Conservation (phyloP, 1,140 invertebrate species). For the Drosophila eugracilis region DNA sequence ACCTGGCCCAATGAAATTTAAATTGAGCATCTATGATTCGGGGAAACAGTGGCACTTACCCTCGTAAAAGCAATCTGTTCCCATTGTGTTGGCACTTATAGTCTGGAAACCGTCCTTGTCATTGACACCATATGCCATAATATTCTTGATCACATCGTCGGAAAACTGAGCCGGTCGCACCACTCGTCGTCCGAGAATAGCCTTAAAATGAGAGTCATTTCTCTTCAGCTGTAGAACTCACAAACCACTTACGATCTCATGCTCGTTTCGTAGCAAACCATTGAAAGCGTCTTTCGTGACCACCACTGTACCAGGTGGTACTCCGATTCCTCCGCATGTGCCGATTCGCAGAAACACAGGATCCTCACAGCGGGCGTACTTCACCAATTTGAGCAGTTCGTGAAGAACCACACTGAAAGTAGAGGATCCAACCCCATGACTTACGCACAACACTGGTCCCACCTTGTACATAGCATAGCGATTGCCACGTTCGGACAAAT, state of each 20-base stretch:
- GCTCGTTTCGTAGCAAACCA: conserved; percentile 89
- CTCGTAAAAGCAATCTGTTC: conserved; percentile 98
- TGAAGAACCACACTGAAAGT: conserved; percentile 96
- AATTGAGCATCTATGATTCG: neutral
- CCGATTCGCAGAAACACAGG: conserved; percentile 96
- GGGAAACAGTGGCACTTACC: conserved; percentile 86
- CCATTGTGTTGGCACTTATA: conserved; percentile 94
- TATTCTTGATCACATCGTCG: conserved; percentile 89
- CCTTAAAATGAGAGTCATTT: conserved; percentile 76
- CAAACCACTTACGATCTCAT: conserved; percentile 89
- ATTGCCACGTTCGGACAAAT: conserved; percentile 91
- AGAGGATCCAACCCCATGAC: conserved; percentile 97
- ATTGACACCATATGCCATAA: conserved; percentile 88
- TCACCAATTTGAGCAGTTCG: conserved; percentile 96
- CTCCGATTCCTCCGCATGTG: conserved; percentile 95
- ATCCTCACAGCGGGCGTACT: conserved; percentile 94
- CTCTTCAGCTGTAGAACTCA: neutral
- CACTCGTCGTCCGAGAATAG: conserved; percentile 94
- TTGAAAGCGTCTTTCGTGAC: conserved; percentile 95
- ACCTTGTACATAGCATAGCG: conserved; percentile 97
- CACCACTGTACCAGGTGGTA: conserved; percentile 94
- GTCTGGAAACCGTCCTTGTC: conserved; percentile 90
- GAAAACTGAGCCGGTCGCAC: conserved; percentile 93
- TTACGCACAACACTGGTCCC: conserved; percentile 72
- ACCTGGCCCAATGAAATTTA: conserved; percentile 19